phyloP scores from a whole-genome alignment of 2,888 invertebrate genomes.

The Bruchidius siliquastri region DNA sequence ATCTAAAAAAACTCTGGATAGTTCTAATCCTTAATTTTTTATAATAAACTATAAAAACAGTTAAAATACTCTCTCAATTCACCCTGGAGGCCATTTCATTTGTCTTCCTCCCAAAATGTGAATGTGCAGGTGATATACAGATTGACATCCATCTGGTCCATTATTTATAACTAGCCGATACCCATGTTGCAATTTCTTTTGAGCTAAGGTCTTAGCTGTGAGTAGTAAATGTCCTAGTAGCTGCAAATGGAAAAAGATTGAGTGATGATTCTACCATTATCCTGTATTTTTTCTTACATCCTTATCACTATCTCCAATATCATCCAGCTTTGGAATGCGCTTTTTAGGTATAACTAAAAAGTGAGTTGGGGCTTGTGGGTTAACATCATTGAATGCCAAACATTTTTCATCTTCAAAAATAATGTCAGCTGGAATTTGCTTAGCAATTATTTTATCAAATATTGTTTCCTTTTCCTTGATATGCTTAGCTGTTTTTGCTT shows the following conservation, averaged over 20 bases:
- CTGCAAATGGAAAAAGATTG: constrained; percentile 43
- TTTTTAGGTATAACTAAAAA: constrained; percentile 80
- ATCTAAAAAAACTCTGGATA: background rate
- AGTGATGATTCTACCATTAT: background rate
- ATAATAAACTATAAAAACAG: background rate
- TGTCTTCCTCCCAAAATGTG: constrained; percentile 80
- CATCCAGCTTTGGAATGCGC: constrained; percentile 61
- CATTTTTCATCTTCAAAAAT: constrained; percentile 78
- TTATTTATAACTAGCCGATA: constrained; percentile 77
- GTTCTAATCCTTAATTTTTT: background rate
- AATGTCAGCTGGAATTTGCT: constrained; percentile 74
- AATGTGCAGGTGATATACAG: constrained; percentile 77
- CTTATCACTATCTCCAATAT: constrained; percentile 54
- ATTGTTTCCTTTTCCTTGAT: constrained; percentile 52
- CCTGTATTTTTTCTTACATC: constrained; percentile 26
- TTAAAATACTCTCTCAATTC: constrained; percentile 17
- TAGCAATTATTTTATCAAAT: constrained; percentile 74
- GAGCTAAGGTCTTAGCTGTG: constrained; percentile 63
- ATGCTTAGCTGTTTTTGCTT: constrained; percentile 33
- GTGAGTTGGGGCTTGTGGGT: constrained; percentile 79
- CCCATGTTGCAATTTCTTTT: constrained; percentile 60
- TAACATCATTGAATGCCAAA: constrained; percentile 75
- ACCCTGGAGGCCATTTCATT: constrained; percentile 51
- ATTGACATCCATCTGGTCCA: constrained; percentile 75
- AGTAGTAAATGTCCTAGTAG: constrained; percentile 68